Evolutionary conservation across 2,888 invertebrate genomes (phyloP).

Genomic region (Aphidius colemani): DNA sequence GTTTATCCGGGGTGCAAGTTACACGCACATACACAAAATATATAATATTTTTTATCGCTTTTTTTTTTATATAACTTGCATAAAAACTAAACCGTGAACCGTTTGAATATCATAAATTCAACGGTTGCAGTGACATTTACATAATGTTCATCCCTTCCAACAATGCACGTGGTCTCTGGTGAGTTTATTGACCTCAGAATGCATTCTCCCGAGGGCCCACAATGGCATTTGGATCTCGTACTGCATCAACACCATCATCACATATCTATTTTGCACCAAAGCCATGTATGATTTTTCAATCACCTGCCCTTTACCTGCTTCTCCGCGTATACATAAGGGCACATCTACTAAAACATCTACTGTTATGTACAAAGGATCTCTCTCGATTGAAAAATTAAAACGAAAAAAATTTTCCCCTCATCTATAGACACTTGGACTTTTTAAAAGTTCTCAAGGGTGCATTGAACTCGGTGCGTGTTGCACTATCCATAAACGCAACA

Average conservation of each 20-base stretch:
- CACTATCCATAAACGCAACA: slow-evolving; percentile 8
- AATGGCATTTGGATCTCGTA: slow-evolving; percentile 12
- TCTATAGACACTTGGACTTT: neutral
- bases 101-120: neutral
- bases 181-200: slow-evolving; percentile 18
- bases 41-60: neutral
- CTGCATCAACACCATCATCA: neutral
- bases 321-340: slow-evolving; percentile 5
- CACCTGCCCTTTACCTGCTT: slow-evolving; percentile 24
- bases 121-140: slow-evolving; percentile 4
- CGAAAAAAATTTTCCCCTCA: slow-evolving; percentile 2
- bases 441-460: neutral
- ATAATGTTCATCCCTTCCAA: slow-evolving; percentile 5
- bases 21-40: too few species aligned
- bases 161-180: slow-evolving; percentile 8
- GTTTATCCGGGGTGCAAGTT: neutral
- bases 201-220: slow-evolving; percentile 8
- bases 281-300: slow-evolving; percentile 20
- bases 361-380: neutral
- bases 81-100: slow-evolving; percentile 10
- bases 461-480: neutral
- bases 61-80: slow-evolving; percentile 4
- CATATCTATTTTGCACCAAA: slow-evolving; percentile 2
- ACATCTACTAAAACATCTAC: neutral
- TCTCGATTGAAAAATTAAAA: neutral